These are phyloP conservation scores for Cephalopholis sonnerati DNA, from an alignment of 2,113 vertebrate genomes.

Conservation along the genomic window DNA sequence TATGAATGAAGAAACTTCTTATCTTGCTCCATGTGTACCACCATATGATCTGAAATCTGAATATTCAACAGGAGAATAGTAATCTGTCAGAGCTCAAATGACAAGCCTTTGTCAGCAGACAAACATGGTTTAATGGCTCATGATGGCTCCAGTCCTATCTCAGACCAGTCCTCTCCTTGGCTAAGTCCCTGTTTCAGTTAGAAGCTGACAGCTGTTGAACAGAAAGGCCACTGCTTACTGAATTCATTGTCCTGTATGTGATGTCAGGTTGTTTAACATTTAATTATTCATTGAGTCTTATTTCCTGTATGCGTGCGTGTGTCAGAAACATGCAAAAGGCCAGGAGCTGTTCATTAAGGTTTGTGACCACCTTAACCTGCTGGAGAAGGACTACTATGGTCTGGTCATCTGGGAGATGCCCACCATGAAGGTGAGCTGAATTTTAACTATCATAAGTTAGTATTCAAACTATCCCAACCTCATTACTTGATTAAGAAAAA, in stretches of 20 bases:
- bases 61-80: neutral
- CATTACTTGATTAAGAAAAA: neutral
- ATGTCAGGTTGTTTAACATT: neutral
- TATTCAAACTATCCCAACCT: neutral
- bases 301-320: slow-evolving; percentile 31
- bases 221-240: neutral
- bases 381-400: slow-evolving; percentile 98
- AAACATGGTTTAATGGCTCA: neutral
- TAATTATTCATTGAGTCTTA: neutral
- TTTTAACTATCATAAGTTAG: neutral
- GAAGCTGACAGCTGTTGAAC: slow-evolving; percentile 2
- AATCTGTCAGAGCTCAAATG: neutral
- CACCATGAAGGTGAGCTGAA: slow-evolving; percentile 85
- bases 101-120: neutral
- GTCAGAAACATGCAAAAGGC: slow-evolving; percentile 96
- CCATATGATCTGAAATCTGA: neutral
- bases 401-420: slow-evolving; percentile 92
- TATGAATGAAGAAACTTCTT: neutral
- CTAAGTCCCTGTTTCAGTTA: neutral
- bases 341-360: slow-evolving; percentile 95
- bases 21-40: neutral
- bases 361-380: slow-evolving; percentile 96
- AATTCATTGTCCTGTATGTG: neutral
- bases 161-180: neutral
- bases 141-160: neutral